Percentiles rank a stretch among this genome's conserved stretches.
Evolutionary conservation across 2,888 invertebrate species (phyloP).

Genomic region (Lithophane leautieri): DNA sequence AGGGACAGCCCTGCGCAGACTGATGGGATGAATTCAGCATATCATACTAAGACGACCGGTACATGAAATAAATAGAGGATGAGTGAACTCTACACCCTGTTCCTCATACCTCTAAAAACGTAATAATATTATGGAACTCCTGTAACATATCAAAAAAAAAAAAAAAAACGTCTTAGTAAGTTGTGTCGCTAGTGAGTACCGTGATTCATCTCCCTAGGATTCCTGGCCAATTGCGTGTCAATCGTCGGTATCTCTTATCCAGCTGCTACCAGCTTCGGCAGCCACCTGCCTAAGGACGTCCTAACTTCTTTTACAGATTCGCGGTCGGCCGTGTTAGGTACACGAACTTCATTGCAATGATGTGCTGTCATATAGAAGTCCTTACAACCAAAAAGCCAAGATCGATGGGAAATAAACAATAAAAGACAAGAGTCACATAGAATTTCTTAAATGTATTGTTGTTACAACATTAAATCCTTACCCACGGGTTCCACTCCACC

Average conservation of each 20-base stretch:
- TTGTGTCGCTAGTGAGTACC: no score
- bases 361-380: neutral
- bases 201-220: no score
- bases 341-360: neutral
- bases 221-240: no score
- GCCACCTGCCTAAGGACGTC: neutral
- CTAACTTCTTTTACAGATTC: neutral
- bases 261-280: neutral
- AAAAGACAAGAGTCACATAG: conserved; percentile 49
- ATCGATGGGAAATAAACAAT: conserved; percentile 22
- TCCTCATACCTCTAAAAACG: no score
- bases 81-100: no score
- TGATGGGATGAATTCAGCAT: no score
- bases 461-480: conserved; percentile 54
- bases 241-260: neutral
- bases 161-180: no score
- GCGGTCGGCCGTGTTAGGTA: neutral
- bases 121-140: no score
- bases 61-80: no score
- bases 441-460: conserved; percentile 59
- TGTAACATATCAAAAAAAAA: no score
- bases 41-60: no score
- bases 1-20: no score
- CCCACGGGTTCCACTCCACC: conserved; percentile 43
- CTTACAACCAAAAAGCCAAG: neutral